These are phyloP conservation scores for Latrodectus geometricus DNA, from an alignment of 1,140 invertebrate species.

Conservation along the genomic window DNA sequence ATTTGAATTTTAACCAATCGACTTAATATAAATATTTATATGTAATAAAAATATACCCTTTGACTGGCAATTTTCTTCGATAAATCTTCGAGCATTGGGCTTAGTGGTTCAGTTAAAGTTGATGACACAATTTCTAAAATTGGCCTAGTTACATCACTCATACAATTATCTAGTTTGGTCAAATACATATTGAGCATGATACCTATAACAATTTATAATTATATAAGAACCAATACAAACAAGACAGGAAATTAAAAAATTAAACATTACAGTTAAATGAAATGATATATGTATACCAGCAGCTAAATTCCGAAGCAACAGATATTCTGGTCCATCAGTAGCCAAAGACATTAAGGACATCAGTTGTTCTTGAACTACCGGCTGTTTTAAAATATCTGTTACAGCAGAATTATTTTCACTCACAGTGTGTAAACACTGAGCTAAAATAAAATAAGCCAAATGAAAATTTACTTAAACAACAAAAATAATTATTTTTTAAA, in stretches of 20 bases:
- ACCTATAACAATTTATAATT: conserved; percentile 19
- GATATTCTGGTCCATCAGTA: not conserved
- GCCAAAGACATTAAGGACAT: conserved; percentile 19
- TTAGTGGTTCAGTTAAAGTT: conserved; percentile 8
- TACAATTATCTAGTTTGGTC: conserved; percentile 5
- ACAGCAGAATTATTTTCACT: conserved; percentile 76
- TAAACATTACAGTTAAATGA: too few relatives aligned
- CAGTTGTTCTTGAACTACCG: not conserved
- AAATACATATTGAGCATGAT: conserved; percentile 55
- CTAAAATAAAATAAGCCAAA: conserved; percentile 63
- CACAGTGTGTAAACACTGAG: conserved; percentile 77
- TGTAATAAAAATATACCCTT: conserved; percentile 12
- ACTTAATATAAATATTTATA: too few relatives aligned
- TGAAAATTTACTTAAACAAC: not conserved
- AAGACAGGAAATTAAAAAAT: too few relatives aligned
- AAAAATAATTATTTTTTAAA: not conserved
- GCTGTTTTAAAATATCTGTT: conserved; percentile 62
- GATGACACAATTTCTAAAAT: conserved; percentile 24
- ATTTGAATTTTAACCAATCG: too few relatives aligned
- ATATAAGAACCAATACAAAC: too few relatives aligned
- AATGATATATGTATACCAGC: conserved; percentile 51
- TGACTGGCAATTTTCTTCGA: conserved; percentile 12
- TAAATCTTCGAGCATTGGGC: not conserved
- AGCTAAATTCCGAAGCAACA: conserved; percentile 61
- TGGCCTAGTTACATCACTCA: not conserved